These are phyloP conservation scores for Phallusia fumigata DNA, from an alignment of 23 tunicate species.

Conservation along the genomic window DNA sequence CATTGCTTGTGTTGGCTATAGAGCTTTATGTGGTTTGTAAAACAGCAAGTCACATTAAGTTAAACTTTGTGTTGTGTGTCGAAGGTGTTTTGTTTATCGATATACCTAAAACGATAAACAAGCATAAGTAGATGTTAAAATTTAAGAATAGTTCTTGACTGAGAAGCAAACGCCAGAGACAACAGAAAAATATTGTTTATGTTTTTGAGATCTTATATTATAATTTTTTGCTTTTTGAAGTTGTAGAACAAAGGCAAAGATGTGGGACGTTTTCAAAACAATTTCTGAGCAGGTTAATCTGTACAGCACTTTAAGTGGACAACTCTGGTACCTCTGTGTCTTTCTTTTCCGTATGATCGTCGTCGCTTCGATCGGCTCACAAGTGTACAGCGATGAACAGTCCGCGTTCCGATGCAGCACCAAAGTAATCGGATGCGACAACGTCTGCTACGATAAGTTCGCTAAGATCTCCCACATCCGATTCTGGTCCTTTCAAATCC, in stretches of 20 bases:
- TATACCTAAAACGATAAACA: no score
- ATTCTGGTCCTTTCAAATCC: slow-evolving; percentile 90
- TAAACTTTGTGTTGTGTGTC: no score
- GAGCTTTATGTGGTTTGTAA: no score
- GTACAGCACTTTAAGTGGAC: slow-evolving; percentile 63
- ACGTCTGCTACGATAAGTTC: slow-evolving; percentile 91
- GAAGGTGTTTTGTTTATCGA: no score
- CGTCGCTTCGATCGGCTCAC: slow-evolving; percentile 63
- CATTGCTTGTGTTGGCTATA: no score
- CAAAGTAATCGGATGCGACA: slow-evolving; percentile 89
- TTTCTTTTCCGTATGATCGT: slow-evolving; percentile 81
- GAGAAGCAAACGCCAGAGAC: no score
- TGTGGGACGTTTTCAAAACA: slow-evolving; percentile 76
- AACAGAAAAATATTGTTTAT: no score
- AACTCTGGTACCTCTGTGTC: slow-evolving; percentile 72
- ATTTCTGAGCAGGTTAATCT: slow-evolving; percentile 55
- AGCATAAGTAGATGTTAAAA: no score
- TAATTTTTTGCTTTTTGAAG: neutral
- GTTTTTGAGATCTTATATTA: neutral
- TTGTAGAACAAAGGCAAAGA: neutral
- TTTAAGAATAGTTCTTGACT: no score
- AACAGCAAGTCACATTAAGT: no score
- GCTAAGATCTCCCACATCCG: slow-evolving; percentile 95
- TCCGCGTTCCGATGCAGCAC: slow-evolving; percentile 93
- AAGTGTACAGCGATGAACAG: slow-evolving; percentile 91